Conservation (phyloP, 2,113 vertebrate genomes). For the Loxodonta africana region DNA sequence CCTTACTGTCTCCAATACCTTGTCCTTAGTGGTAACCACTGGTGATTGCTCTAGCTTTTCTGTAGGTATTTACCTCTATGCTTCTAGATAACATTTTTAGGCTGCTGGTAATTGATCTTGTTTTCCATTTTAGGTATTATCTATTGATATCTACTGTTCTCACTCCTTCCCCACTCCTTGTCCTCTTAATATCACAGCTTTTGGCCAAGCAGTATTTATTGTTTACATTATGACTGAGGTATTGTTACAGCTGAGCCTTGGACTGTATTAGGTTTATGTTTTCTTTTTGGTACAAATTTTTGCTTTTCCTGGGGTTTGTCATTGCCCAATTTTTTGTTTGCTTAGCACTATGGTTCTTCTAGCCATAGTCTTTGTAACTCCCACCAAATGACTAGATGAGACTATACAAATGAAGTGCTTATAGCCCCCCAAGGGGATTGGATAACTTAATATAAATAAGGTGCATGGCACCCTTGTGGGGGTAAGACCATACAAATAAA, state of each 20-base stretch:
- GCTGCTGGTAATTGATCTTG: neutral
- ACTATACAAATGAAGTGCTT: too few species aligned
- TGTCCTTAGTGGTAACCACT: neutral
- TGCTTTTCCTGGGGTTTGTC: neutral
- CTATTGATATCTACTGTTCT: neutral
- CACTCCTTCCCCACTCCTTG: neutral
- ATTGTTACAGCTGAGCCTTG: neutral
- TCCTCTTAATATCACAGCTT: neutral
- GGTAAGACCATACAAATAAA: too few species aligned
- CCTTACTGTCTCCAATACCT: neutral
- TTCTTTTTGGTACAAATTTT: neutral
- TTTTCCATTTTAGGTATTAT: neutral
- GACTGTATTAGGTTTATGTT: neutral
- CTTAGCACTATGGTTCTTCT: neutral
- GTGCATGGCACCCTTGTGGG: too few species aligned
- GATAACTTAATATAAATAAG: too few species aligned
- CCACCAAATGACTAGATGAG: too few species aligned
- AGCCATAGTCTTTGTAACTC: too few species aligned
- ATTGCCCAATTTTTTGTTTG: neutral
- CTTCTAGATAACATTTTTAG: neutral
- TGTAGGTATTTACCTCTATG: neutral
- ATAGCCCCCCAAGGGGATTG: too few species aligned
- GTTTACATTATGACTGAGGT: neutral
- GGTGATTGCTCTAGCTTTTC: neutral
- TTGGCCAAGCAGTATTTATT: neutral